phyloP scores from a whole-genome alignment of 2,888 invertebrate genomes.

The Ophioninae sp. region DNA sequence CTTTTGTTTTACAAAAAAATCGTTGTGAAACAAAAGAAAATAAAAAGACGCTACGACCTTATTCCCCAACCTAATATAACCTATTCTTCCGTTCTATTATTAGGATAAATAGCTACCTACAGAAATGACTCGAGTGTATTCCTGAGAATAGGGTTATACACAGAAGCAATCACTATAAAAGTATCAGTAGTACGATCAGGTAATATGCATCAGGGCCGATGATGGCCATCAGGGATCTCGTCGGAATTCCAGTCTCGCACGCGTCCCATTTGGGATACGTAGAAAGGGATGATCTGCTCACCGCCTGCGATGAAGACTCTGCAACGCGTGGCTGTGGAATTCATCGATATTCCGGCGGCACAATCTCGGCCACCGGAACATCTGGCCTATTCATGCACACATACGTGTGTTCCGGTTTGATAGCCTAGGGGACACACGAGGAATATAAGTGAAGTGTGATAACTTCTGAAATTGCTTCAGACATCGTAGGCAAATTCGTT shows the following conservation, averaged over 20 bases:
- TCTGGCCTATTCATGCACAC: conserved; percentile 36
- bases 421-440: conserved; percentile 20
- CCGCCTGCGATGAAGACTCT: conserved; percentile 55
- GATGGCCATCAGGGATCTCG: conserved; percentile 48
- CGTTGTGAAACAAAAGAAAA: too few species aligned
- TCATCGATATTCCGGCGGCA: conserved; percentile 61
- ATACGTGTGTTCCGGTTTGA: neutral
- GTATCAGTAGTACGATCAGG: neutral
- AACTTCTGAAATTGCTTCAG: conserved; percentile 38
- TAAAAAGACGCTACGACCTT: too few species aligned
- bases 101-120: too few species aligned
- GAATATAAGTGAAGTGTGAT: conserved; percentile 44
- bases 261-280: conserved; percentile 31
- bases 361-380: conserved; percentile 61
- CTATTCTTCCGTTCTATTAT: too few species aligned
- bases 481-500: conserved; percentile 5
- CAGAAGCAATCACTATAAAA: neutral
- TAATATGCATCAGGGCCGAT: conserved; percentile 21
- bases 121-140: neutral
- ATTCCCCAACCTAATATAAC: too few species aligned
- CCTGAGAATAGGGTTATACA: neutral
- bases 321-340: conserved; percentile 5
- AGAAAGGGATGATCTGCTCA: conserved; percentile 21
- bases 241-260: conserved; percentile 51
- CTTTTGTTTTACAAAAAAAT: too few species aligned